Evolutionary conservation across 64 coral and sea anemone genomes (phyloP), one percentile per base, ranked within the genome.

Genomic region (Montipora capricornis): DNA sequence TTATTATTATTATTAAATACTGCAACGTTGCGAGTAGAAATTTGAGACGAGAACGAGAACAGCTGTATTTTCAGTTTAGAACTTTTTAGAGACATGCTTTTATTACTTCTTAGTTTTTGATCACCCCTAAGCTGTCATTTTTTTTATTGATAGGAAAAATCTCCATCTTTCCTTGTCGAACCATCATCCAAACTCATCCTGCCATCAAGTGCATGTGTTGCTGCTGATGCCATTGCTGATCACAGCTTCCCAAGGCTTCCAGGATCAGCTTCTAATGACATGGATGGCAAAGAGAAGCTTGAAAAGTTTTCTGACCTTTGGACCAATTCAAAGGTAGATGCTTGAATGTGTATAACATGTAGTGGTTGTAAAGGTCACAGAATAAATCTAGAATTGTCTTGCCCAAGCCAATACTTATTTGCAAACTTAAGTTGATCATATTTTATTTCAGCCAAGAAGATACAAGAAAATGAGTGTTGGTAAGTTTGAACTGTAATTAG

Each of bases 401-500:
- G 37, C 37, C 29, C 37, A 37, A 37, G 37, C 37, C 37, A 37
- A 2, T 37, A 37, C 37, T 37, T 37, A 37, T 37, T 37, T 37
- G 37, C 37, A 37, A 37, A 37, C 37, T 37, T 37, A 37, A 37
- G 37, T 74, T 26, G 16, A 68, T 44, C 79, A 2, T 4, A 37
- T 90, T 85, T 67, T 8, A 16, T 83, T 90, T 82, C 76, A 98
- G 93, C 96, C 92, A 85, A 77, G 96, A 78, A 89, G 96, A 84
- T 98, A 98, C 89, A 98, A 98, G 84, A 98, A 98, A 89, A 98
- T 98, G 96, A 95, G 93, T 94, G 96, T 98, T 84, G 96, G 96
- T 98, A 73, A 73, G 95, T 82, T 46, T 46, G 52, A 20, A 13
- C 6, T 13, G 5, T 19, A 85, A 7, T 37, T 37, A 2, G 37